A percentile compares a stretch with the other conserved stretches of the same genome.
phyloP scores from a whole-genome alignment of 2,113 vertebrate genomes.

The Amphilophus citrinellus region DNA sequence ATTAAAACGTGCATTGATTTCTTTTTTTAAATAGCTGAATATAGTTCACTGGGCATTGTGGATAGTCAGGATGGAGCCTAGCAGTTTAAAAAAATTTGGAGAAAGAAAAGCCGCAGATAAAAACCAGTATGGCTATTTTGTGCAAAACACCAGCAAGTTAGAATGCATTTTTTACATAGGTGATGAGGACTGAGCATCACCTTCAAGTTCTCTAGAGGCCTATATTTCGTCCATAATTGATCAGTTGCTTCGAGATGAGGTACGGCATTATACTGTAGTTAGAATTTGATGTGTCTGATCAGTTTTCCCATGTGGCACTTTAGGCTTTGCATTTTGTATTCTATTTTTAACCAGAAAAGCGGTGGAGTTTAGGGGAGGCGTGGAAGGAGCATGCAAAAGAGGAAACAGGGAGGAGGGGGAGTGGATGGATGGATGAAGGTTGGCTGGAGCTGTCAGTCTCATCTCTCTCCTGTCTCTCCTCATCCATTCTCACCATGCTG shows the following conservation, averaged over 20 bases:
- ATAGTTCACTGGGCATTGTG: background rate
- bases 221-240: background rate
- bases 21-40: background rate
- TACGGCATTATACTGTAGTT: background rate
- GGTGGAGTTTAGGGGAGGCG: conserved; percentile 35
- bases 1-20: background rate
- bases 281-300: background rate
- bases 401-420: background rate
- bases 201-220: background rate
- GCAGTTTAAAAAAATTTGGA: background rate
- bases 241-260: background rate
- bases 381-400: conserved; percentile 25
- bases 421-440: conserved; percentile 66
- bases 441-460: conserved; percentile 76
- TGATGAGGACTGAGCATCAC: background rate
- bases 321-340: background rate
- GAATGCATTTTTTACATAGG: background rate
- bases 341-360: conserved; percentile 18
- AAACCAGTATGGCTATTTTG: background rate
- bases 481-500: conserved; percentile 78
- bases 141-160: background rate
- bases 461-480: conserved; percentile 78
- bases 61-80: background rate
- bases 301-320: background rate
- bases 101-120: background rate